phyloP scores from a whole-genome alignment of 1,140 invertebrate species.

The Diabrotica virgifera region DNA sequence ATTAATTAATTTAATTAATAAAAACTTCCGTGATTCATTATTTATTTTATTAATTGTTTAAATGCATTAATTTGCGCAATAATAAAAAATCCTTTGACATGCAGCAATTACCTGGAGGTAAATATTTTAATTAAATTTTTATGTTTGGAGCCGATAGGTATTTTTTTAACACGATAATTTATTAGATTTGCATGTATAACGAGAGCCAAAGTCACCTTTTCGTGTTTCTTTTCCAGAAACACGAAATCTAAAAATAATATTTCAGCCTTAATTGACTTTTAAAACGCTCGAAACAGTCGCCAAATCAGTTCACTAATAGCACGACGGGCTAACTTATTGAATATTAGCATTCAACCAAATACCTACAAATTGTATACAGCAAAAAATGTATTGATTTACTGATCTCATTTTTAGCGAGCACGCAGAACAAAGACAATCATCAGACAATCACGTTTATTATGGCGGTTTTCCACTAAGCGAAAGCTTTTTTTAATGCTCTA shows the following conservation, averaged over 20 bases:
- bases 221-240: neutral
- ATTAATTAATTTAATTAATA: conserved; percentile 17
- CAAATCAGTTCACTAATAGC: too few species aligned
- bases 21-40: conserved; percentile 15
- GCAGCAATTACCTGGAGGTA: neutral
- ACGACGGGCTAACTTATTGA: too few species aligned
- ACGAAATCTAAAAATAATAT: neutral
- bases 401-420: too few species aligned
- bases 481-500: too few species aligned
- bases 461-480: too few species aligned
- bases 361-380: too few species aligned
- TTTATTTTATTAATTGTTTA: conserved; percentile 6
- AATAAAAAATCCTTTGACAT: conserved; percentile 10
- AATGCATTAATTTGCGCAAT: conserved; percentile 4
- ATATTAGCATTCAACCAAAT: too few species aligned
- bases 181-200: neutral
- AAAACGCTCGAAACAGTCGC: neutral
- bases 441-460: too few species aligned
- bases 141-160: neutral
- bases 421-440: too few species aligned
- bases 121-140: conserved; percentile 12
- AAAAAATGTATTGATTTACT: too few species aligned
- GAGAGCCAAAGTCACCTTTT: neutral
- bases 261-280: neutral
- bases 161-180: neutral